Evolutionary conservation across 1,140 invertebrate genomes (phyloP).

Genomic region (Drosophila leontia): DNA sequence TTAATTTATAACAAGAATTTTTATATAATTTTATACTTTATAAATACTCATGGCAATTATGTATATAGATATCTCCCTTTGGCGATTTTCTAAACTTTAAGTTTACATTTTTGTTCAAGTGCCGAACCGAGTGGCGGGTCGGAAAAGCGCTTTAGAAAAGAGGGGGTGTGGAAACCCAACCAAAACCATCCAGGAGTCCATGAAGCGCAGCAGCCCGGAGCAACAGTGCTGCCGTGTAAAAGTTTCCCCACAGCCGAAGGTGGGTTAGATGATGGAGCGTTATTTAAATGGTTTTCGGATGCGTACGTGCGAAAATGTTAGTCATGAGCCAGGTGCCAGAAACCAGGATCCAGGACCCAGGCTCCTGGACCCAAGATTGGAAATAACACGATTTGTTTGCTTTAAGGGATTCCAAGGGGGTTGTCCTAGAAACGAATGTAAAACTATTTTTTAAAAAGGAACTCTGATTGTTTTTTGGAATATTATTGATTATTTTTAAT

Average conservation of each 20-base stretch:
- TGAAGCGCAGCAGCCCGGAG: conserved; percentile 46
- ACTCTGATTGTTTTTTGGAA: neutral
- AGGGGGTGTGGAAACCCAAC: neutral
- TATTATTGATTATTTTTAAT: neutral
- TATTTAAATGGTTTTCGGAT: conserved; percentile 80
- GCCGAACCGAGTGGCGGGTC: neutral
- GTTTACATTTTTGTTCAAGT: conserved; percentile 4
- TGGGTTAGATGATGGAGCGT: conserved; percentile 69
- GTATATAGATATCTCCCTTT: neutral
- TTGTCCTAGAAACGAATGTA: neutral
- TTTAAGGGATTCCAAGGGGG: neutral
- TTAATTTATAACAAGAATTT: no score
- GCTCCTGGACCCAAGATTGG: neutral
- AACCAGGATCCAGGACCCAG: conserved; percentile 3
- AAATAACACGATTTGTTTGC: conserved; percentile 43
- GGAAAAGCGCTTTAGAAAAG: conserved; percentile 14
- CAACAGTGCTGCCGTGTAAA: conserved; percentile 51
- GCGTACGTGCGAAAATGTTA: conserved; percentile 80
- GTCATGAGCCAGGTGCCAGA: conserved; percentile 37
- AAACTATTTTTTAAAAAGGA: neutral
- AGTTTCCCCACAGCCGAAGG: conserved; percentile 45
- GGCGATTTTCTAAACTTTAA: neutral
- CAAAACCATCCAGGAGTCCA: conserved; percentile 37
- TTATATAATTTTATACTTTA: neutral
- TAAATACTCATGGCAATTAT: neutral